Conservation (phyloP, 2,888 invertebrate species). For the Mylabris sibirica region DNA sequence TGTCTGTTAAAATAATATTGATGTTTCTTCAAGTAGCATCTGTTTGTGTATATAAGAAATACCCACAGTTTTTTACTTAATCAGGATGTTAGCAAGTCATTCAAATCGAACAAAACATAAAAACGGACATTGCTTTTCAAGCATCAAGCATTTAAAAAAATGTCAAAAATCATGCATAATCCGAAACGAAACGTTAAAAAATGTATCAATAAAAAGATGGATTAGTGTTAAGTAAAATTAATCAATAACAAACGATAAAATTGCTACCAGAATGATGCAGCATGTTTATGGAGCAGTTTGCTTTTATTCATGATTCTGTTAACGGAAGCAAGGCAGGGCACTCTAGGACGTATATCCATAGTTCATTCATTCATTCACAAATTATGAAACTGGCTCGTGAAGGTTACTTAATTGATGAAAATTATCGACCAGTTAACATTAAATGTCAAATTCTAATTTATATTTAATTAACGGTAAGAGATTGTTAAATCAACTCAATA, state of each 20-base stretch:
- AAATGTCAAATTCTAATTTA: too few relatives aligned
- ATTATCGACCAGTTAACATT: too few relatives aligned
- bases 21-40: constrained; percentile 3
- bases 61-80: neutral
- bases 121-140: neutral
- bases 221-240: too few relatives aligned
- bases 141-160: neutral
- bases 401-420: too few relatives aligned
- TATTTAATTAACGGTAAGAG: too few relatives aligned
- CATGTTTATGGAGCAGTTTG: neutral
- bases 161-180: neutral
- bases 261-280: neutral
- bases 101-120: neutral
- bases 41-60: neutral
- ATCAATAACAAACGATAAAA: too few relatives aligned
- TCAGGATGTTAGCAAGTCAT: neutral
- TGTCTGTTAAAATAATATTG: constrained; percentile 13
- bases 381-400: neutral
- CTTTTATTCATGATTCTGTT: neutral
- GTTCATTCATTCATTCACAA: constrained; percentile 3
- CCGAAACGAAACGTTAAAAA: neutral
- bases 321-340: too few relatives aligned
- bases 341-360: neutral
- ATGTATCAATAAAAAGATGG: neutral
- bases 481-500: too few relatives aligned